phyloP scores from a whole-genome alignment of 1,140 invertebrate species.

The Anthonomus grandis region DNA sequence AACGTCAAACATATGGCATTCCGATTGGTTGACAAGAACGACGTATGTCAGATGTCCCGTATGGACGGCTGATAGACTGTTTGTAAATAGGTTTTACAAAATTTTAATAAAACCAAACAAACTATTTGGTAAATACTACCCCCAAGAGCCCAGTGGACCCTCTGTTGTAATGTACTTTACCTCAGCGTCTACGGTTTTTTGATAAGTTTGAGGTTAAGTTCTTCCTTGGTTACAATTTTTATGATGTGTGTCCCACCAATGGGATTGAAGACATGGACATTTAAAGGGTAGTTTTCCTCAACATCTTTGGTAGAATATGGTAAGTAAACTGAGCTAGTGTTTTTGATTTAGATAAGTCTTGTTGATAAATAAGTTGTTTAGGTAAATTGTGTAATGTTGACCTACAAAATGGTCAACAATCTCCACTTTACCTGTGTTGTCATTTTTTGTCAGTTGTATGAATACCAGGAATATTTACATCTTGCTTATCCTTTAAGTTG shows the following conservation, averaged over 20 bases:
- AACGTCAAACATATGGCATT: neutral
- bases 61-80: constrained; percentile 19
- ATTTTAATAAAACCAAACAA: constrained; percentile 11
- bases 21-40: neutral
- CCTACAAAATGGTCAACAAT: constrained; percentile 25
- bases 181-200: neutral
- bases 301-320: neutral
- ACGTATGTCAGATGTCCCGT: constrained; percentile 22
- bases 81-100: constrained; percentile 23
- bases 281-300: neutral
- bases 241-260: constrained; percentile 20
- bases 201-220: constrained; percentile 21
- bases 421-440: constrained; percentile 25
- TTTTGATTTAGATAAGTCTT: neutral
- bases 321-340: neutral
- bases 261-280: constrained; percentile 3
- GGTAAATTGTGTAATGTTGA: too few relatives aligned
- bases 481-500: too few relatives aligned
- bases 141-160: neutral
- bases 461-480: neutral
- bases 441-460: constrained; percentile 23
- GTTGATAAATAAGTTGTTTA: too few relatives aligned
- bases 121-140: neutral
- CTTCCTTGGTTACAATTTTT: constrained; percentile 1
- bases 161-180: neutral